A percentile compares a stretch with the other conserved stretches of the same genome.
These are phyloP conservation scores for Brienomyrus brachyistius DNA, from an alignment of 2,113 vertebrate genomes.

Conservation along the genomic window DNA sequence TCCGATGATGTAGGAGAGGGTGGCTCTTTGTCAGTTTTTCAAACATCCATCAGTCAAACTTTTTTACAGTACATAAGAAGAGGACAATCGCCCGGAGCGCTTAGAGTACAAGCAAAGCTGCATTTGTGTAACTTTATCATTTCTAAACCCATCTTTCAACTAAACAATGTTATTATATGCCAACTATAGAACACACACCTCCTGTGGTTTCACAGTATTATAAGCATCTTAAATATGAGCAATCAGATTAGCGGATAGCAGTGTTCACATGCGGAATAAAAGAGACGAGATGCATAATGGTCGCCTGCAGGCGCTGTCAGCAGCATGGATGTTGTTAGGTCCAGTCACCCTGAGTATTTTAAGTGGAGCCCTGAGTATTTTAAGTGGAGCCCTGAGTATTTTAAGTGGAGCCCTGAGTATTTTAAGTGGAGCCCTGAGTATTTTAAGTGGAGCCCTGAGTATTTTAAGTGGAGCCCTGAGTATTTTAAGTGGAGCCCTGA, in stretches of 20 bases:
- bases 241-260: not conserved
- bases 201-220: not conserved
- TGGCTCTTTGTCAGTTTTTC: not conserved
- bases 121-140: not conserved
- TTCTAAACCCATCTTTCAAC: not conserved
- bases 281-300: not conserved
- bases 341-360: no score
- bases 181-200: not conserved
- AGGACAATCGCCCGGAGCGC: not conserved
- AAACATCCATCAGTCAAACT: not conserved
- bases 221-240: not conserved
- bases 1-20: not conserved
- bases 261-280: not conserved
- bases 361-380: no score
- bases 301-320: not conserved
- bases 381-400: no score
- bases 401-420: no score
- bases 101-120: not conserved
- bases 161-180: not conserved
- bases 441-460: no score
- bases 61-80: not conserved
- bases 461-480: no score
- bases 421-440: no score
- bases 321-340: no score
- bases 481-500: no score